A percentile compares a stretch with the other conserved stretches of the same genome.
phyloP scores from a whole-genome alignment of 1,140 invertebrate genomes.

The Sitobion miscanthi region DNA sequence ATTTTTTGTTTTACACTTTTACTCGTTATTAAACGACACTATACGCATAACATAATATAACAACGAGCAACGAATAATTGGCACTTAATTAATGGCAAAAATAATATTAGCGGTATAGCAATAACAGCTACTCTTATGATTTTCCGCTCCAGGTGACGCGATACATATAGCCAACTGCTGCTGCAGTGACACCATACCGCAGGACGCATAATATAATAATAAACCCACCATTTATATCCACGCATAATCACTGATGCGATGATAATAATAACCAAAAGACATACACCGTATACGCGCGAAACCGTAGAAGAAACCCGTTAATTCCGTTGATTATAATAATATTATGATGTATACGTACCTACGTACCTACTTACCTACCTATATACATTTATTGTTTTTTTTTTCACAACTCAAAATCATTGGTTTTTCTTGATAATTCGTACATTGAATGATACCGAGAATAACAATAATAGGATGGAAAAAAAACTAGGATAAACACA shows the following conservation, averaged over 20 bases:
- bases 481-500: constrained; percentile 8
- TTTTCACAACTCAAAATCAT: not conserved
- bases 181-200: not conserved
- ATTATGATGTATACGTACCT: not conserved
- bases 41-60: not conserved
- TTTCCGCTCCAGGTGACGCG: constrained; percentile 8
- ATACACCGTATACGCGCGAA: constrained; percentile 22
- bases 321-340: constrained; percentile 34
- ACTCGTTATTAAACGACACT: not conserved
- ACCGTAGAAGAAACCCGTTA: constrained; percentile 42
- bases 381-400: not conserved
- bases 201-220: not conserved
- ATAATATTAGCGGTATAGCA: constrained; percentile 8
- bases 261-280: constrained; percentile 41
- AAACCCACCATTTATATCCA: constrained; percentile 26
- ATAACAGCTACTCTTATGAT: constrained; percentile 8
- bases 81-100: not conserved
- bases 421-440: not conserved
- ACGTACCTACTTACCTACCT: not conserved
- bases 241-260: constrained; percentile 37
- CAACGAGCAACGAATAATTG: not conserved
- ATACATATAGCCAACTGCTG: not conserved
- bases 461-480: not conserved
- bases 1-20: not conserved
- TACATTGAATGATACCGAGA: not conserved